Conservation (phyloP, 2,797 vertebrate species). For the Rhinogobio ventralis region DNA sequence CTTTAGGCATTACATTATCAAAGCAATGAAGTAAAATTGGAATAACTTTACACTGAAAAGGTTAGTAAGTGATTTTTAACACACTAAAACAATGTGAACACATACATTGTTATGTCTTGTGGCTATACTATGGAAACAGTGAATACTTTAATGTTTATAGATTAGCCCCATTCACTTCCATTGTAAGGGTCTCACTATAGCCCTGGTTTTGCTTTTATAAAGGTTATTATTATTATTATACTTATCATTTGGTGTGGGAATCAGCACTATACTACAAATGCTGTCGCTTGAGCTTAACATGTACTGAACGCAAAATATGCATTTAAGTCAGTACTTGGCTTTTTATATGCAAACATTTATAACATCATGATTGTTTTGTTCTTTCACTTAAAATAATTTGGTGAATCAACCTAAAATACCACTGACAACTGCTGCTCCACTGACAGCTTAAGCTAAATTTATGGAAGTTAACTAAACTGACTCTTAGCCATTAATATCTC, state of each 20-base stretch:
- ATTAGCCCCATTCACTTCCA: background rate
- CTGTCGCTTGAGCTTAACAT: background rate
- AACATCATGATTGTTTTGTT: background rate
- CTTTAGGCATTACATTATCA: background rate
- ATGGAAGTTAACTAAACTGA: conserved; percentile 66
- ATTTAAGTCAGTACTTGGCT: background rate
- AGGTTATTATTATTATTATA: background rate
- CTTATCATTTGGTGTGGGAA: background rate
- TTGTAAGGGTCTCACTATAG: background rate
- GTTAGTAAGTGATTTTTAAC: background rate
- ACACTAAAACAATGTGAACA: background rate
- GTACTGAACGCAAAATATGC: background rate
- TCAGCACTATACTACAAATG: background rate
- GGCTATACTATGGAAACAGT: background rate
- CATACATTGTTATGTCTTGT: background rate
- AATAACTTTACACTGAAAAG: background rate
- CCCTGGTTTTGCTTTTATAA: background rate
- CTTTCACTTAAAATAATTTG: conserved; percentile 3
- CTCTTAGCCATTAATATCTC: conserved; percentile 72
- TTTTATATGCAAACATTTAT: conserved; percentile 12
- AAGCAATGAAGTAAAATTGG: background rate
- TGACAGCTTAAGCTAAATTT: conserved; percentile 62
- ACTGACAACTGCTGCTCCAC: conserved; percentile 60
- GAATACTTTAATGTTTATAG: background rate
- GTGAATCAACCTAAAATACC: conserved; percentile 11